Evolutionary conservation across 2,888 invertebrate genomes (phyloP).

Genomic region (Thymelicus sylvestris): DNA sequence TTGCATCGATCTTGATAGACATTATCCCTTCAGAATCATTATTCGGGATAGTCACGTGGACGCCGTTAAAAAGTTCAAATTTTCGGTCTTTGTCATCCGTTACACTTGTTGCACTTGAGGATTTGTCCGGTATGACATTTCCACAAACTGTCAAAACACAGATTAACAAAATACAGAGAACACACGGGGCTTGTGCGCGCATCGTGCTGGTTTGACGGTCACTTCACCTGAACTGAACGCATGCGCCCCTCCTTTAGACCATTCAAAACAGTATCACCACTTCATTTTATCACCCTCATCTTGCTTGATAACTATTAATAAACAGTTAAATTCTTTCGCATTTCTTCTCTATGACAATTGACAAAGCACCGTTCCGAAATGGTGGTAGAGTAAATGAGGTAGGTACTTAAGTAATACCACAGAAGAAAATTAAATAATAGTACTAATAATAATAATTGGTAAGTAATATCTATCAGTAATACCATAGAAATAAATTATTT

Average conservation of each 20-base stretch:
- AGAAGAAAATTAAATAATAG: no score
- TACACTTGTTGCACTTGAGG: not conserved
- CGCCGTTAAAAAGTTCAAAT: slow-evolving; percentile 68
- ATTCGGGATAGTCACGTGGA: slow-evolving; percentile 63
- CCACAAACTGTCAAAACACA: slow-evolving; percentile 45
- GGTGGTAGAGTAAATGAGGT: no score
- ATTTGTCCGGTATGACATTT: slow-evolving; percentile 39
- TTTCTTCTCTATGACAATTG: no score
- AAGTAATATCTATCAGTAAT: no score
- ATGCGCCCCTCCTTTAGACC: slow-evolving; percentile 48
- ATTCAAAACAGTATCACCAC: slow-evolving; percentile 18
- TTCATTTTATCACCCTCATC: slow-evolving; percentile 14
- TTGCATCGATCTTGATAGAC: slow-evolving; percentile 67
- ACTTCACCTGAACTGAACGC: slow-evolving; percentile 52
- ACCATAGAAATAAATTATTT: no score
- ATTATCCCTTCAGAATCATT: slow-evolving; percentile 58
- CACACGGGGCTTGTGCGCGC: slow-evolving; percentile 45
- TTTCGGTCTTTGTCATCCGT: slow-evolving; percentile 45
- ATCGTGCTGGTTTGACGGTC: slow-evolving; percentile 63
- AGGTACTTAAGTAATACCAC: no score
- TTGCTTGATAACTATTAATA: not conserved
- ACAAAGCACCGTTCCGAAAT: no score
- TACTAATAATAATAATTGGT: no score
- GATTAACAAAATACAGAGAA: slow-evolving; percentile 34
- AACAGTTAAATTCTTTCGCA: no score